These are phyloP conservation scores for Porites australiensis DNA, from an alignment of 64 coral and sea anemone genomes.

Conservation along the genomic window DNA sequence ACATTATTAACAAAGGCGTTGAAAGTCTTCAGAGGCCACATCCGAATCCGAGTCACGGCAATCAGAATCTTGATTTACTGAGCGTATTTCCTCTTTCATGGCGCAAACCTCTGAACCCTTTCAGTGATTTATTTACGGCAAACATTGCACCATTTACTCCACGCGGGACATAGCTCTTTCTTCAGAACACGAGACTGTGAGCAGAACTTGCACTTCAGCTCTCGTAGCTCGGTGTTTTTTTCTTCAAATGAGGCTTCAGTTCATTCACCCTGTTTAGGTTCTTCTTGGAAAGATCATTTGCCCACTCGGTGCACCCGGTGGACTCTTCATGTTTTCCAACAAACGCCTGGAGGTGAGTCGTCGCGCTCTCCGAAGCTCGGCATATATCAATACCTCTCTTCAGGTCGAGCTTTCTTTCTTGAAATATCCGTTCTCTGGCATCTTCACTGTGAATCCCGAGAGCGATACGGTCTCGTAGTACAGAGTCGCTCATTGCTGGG, in stretches of 20 bases:
- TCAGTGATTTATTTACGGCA: conserved; percentile 43
- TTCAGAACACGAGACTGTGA: neutral
- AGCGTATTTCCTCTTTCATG: neutral
- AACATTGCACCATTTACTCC: conserved; percentile 47
- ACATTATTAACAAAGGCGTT: neutral
- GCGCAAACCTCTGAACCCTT: conserved; percentile 40
- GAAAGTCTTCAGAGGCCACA: conserved; percentile 11
- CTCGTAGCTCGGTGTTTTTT: neutral
- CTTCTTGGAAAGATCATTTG: neutral
- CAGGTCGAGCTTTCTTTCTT: neutral
- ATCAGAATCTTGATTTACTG: neutral
- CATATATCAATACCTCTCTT: neutral
- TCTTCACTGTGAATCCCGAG: conserved; percentile 22
- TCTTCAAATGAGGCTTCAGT: neutral
- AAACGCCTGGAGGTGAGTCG: neutral
- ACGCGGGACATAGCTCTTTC: conserved; percentile 52
- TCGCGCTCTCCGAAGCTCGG: neutral
- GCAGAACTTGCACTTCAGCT: conserved; percentile 57
- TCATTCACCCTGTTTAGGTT: neutral
- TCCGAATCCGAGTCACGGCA: conserved; percentile 49
- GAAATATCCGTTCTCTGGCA: neutral
- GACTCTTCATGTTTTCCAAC: neutral
- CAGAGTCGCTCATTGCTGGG: conserved; percentile 19
- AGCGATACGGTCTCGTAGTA: conserved; percentile 26
- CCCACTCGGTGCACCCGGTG: neutral